Evolutionary conservation across 2,113 vertebrate species (phyloP).

Genomic region (Ptilonorhynchus violaceus): DNA sequence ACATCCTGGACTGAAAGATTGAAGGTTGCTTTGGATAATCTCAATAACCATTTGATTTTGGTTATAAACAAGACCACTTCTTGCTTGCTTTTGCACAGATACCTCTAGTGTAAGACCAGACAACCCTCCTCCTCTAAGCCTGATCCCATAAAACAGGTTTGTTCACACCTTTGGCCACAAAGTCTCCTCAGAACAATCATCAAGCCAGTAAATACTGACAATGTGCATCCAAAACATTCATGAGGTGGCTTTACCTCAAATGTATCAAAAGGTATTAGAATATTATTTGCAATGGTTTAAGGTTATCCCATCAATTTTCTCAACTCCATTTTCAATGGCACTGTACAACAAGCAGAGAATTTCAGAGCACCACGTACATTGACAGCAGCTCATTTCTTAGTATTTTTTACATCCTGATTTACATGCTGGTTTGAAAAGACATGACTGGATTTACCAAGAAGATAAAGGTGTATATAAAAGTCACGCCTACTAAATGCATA

Average conservation of each 20-base stretch:
- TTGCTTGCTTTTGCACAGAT: background rate
- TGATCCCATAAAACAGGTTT: background rate
- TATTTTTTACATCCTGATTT: background rate
- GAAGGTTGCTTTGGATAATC: background rate
- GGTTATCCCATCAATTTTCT: background rate
- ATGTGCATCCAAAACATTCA: background rate
- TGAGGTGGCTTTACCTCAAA: background rate
- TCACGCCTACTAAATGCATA: background rate
- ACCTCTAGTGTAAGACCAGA: background rate
- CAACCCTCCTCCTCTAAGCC: background rate
- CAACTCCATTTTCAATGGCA: background rate
- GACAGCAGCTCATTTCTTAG: background rate
- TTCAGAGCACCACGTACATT: accelerated
- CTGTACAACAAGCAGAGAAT: background rate
- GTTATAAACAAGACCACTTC: background rate
- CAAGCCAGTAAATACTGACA: background rate
- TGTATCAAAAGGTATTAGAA: background rate
- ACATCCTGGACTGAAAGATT: background rate
- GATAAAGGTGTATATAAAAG: background rate
- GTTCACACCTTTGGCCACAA: background rate
- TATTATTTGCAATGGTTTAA: background rate
- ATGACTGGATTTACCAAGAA: background rate
- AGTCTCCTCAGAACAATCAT: background rate
- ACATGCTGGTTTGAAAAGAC: background rate
- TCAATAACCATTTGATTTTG: background rate